Evolutionary conservation across 2,113 vertebrate species (phyloP).

Genomic region (Spea multiplicata): DNA sequence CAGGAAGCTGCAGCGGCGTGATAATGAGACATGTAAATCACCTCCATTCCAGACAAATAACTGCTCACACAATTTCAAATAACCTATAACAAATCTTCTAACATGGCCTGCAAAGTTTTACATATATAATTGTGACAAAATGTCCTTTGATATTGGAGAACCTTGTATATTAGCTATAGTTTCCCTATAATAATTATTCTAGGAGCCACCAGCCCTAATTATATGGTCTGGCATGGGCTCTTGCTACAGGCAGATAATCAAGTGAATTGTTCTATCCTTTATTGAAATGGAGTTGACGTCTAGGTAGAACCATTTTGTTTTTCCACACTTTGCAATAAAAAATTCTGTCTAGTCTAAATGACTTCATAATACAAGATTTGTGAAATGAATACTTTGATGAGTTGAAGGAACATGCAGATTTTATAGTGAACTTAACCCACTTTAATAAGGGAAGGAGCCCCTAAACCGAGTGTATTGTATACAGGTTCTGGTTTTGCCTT

Average conservation of each 20-base stretch:
- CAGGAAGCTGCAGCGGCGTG: too few species aligned
- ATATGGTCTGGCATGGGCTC: background rate
- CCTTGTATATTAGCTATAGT: background rate
- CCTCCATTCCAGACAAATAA: too few species aligned
- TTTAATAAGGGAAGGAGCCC: background rate
- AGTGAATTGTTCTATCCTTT: slow-evolving; percentile 12
- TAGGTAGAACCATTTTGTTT: background rate
- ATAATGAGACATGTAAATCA: too few species aligned
- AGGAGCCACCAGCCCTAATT: background rate
- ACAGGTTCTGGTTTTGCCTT: background rate
- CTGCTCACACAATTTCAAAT: background rate
- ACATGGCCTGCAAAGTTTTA: background rate
- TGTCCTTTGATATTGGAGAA: background rate
- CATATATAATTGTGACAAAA: background rate
- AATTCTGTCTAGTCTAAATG: background rate
- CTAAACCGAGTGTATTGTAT: background rate
- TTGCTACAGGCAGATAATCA: slow-evolving; percentile 6
- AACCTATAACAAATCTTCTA: background rate
- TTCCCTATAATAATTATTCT: background rate
- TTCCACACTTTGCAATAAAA: slow-evolving; percentile 15
- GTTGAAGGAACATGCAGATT: slow-evolving; percentile 1
- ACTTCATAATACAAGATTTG: slow-evolving; percentile 4
- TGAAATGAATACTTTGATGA: background rate
- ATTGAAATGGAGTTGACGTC: background rate
- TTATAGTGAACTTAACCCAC: background rate